Percentiles rank a stretch among this genome's conserved stretches.
These are phyloP conservation scores for Hemithea aestivaria DNA, from an alignment of 2,888 invertebrate species.

Conservation along the genomic window DNA sequence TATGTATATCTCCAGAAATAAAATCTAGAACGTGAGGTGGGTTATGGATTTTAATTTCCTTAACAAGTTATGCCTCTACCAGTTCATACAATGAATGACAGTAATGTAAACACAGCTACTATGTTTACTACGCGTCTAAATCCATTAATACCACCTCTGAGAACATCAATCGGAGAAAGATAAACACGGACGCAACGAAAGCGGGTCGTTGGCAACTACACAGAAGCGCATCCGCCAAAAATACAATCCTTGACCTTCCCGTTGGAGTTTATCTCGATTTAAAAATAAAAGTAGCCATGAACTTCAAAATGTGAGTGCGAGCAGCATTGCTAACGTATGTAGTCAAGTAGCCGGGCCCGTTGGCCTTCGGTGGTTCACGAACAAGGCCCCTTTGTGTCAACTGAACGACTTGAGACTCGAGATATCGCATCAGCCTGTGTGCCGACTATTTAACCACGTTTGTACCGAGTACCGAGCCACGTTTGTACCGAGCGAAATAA, in stretches of 20 bases:
- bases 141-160: constrained; percentile 39
- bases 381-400: constrained; percentile 68
- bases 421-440: constrained; percentile 24
- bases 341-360: constrained; percentile 58
- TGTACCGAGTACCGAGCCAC: constrained; percentile 4
- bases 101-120: constrained; percentile 31
- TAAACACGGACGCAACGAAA: constrained; percentile 45
- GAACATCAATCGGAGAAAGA: constrained; percentile 36
- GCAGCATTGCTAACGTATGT: constrained; percentile 55
- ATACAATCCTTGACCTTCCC: constrained; percentile 73
- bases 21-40: not conserved
- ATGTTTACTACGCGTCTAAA: constrained; percentile 45
- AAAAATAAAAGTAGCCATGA: constrained; percentile 74
- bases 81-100: constrained; percentile 30
- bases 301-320: constrained; percentile 58
- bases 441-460: constrained; percentile 15
- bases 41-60: constrained; percentile 15
- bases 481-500: constrained; percentile 11
- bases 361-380: constrained; percentile 74
- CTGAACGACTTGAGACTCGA: constrained; percentile 28
- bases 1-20: no score
- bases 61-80: constrained; percentile 2
- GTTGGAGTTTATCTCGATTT: constrained; percentile 56
- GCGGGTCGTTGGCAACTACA: constrained; percentile 58
- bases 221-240: constrained; percentile 62